phyloP scores from a whole-genome alignment of 2,888 invertebrate species.

The Cataglyphis livida region DNA sequence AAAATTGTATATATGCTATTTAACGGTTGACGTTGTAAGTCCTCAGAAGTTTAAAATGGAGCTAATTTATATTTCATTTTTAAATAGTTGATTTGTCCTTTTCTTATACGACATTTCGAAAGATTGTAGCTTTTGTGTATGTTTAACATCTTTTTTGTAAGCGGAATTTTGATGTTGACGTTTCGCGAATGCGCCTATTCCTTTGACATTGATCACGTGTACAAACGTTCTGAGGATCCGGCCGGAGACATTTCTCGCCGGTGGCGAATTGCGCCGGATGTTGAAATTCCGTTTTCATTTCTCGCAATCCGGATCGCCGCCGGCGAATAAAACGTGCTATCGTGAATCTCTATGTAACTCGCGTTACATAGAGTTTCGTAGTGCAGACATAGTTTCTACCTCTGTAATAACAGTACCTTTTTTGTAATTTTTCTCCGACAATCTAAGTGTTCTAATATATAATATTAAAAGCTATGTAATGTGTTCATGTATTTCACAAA shows the following conservation, averaged over 20 bases:
- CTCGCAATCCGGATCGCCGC: slow-evolving; percentile 31
- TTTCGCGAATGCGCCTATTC: slow-evolving; percentile 38
- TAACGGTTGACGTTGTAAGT: background rate
- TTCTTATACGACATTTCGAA: background rate
- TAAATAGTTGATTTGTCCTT: background rate
- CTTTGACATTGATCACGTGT: slow-evolving; percentile 41
- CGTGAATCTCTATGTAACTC: background rate
- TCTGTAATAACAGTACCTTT: background rate
- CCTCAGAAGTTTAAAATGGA: background rate
- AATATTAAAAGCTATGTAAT: background rate
- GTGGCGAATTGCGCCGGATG: slow-evolving; percentile 3
- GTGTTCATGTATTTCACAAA: background rate
- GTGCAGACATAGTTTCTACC: background rate
- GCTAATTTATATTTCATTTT: background rate
- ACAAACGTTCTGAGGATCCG: slow-evolving; percentile 32
- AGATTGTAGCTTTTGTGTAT: background rate
- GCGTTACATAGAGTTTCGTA: background rate
- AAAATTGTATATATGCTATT: background rate
- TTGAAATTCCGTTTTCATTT: slow-evolving; percentile 37
- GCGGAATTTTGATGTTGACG: slow-evolving; percentile 38
- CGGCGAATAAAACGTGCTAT: slow-evolving; percentile 19
- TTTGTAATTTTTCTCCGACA: background rate
- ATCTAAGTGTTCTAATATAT: background rate
- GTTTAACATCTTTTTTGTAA: slow-evolving; percentile 26
- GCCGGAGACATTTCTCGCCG: slow-evolving; percentile 23